Conservation (phyloP, 2,888 invertebrate genomes). For the Carpatolechia fugitivella region DNA sequence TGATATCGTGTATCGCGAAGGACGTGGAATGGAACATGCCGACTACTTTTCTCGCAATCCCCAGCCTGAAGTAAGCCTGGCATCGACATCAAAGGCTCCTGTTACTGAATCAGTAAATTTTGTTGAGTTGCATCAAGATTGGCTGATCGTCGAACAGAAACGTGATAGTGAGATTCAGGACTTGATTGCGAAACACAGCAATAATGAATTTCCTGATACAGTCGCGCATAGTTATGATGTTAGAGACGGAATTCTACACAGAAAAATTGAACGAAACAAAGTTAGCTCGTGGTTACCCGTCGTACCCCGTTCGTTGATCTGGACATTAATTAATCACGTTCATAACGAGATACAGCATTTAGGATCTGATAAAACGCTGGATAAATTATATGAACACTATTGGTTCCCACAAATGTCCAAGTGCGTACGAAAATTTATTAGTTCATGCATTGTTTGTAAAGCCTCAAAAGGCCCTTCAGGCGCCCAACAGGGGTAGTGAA, state of each 20-base stretch:
- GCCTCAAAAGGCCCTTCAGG: constrained; percentile 26
- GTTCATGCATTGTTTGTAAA: constrained; percentile 32
- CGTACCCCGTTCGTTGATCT: constrained; percentile 26
- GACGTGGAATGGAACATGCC: constrained; percentile 16
- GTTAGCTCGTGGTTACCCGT: constrained; percentile 27
- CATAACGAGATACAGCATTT: constrained; percentile 29
- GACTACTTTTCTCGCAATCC: constrained; percentile 11
- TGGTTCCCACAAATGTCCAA: constrained; percentile 33
- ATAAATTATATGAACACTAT: constrained; percentile 30
- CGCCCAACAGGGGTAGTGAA: too few species aligned
- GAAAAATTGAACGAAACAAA: constrained; percentile 29
- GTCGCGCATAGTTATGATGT: constrained; percentile 30
- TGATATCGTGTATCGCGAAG: constrained; percentile 19
- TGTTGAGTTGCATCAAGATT: constrained; percentile 24
- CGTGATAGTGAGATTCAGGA: constrained; percentile 27
- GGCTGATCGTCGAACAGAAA: constrained; percentile 34
- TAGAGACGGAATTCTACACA: constrained; percentile 25
- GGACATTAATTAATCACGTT: constrained; percentile 30
- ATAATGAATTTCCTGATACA: too few species aligned
- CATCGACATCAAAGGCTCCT: neutral
- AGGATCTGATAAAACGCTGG: constrained; percentile 30
- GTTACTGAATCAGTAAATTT: constrained; percentile 20
- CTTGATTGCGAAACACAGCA: constrained; percentile 15
- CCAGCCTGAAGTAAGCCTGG: neutral
- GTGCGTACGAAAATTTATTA: constrained; percentile 22